A percentile compares a stretch with the other conserved stretches of the same genome.
These are phyloP conservation scores for Liposcelis brunnea DNA, from an alignment of 2,888 invertebrate genomes.

Conservation along the genomic window DNA sequence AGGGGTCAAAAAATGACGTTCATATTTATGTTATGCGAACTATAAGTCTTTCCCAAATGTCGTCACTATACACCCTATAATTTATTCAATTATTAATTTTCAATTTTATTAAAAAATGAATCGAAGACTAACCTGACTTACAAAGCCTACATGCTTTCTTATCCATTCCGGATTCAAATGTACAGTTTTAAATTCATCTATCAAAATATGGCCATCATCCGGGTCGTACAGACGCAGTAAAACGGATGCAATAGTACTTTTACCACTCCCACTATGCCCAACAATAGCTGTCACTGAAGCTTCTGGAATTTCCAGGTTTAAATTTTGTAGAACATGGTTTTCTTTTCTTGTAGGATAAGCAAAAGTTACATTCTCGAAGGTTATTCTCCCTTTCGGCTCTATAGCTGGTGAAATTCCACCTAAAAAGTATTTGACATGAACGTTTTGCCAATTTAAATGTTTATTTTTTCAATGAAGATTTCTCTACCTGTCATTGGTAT, in stretches of 20 bases:
- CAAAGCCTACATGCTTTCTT: constrained; percentile 70
- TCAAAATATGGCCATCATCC: constrained; percentile 40
- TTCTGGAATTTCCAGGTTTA: constrained; percentile 46
- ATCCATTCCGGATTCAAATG: constrained; percentile 70
- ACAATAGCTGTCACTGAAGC: constrained; percentile 67
- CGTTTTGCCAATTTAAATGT: too few species aligned
- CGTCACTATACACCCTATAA: too few species aligned
- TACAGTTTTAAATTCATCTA: constrained; percentile 63
- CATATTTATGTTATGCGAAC: too few species aligned
- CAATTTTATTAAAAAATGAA: too few species aligned
- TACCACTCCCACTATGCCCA: constrained; percentile 87
- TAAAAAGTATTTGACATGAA: too few species aligned
- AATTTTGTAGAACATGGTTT: constrained; percentile 39
- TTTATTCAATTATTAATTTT: too few species aligned
- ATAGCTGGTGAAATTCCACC: constrained; percentile 40
- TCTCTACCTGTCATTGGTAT: constrained; percentile 36
- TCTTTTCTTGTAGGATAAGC: constrained; percentile 49
- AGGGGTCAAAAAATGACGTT: too few species aligned
- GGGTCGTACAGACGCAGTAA: constrained; percentile 74
- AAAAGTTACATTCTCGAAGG: constrained; percentile 56
- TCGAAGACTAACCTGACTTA: constrained; percentile 48
- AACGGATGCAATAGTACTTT: constrained; percentile 76
- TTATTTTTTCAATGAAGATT: background rate
- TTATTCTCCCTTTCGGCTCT: constrained; percentile 48
- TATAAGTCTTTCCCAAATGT: too few species aligned